Evolutionary conservation across 2,113 vertebrate genomes (phyloP).

Genomic region (Dipodomys merriami): DNA sequence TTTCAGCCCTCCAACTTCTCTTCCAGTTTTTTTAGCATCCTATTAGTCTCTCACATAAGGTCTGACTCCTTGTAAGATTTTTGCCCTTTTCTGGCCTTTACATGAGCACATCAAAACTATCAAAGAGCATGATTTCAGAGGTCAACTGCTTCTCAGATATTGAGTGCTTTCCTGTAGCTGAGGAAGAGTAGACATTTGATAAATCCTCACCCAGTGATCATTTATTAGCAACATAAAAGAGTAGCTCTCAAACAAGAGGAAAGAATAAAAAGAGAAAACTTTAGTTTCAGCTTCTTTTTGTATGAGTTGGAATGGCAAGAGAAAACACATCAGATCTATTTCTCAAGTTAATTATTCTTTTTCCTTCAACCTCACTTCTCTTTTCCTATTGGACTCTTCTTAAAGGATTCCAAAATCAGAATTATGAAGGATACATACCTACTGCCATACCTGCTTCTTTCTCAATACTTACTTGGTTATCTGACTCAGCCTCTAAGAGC

Average conservation of each 20-base stretch:
- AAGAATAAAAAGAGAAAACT: conserved; percentile 9
- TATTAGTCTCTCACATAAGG: conserved; percentile 48
- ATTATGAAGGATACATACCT: background rate
- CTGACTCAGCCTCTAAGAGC: background rate
- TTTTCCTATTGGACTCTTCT: background rate
- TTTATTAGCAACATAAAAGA: conserved; percentile 50
- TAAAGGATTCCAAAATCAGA: background rate
- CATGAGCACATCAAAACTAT: conserved; percentile 51
- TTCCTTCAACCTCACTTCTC: background rate
- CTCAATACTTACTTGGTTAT: background rate
- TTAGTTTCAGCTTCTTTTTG: conserved; percentile 12
- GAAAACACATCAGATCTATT: background rate
- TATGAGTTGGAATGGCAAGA: background rate
- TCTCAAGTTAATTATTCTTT: background rate
- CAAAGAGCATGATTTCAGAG: conserved; percentile 43
- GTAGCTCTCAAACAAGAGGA: conserved; percentile 6
- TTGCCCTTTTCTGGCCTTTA: conserved; percentile 59
- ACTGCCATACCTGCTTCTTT: background rate
- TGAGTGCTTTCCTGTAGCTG: conserved; percentile 6
- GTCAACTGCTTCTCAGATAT: conserved; percentile 50
- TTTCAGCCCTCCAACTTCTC: conserved; percentile 12
- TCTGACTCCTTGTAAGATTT: conserved; percentile 41
- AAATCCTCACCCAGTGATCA: conserved; percentile 22
- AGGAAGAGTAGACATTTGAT: conserved; percentile 6
- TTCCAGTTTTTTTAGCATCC: conserved; percentile 35